Base-by-base conservation (phyloP, 2,113 vertebrate species). In the Lasiurus borealis region DNA sequence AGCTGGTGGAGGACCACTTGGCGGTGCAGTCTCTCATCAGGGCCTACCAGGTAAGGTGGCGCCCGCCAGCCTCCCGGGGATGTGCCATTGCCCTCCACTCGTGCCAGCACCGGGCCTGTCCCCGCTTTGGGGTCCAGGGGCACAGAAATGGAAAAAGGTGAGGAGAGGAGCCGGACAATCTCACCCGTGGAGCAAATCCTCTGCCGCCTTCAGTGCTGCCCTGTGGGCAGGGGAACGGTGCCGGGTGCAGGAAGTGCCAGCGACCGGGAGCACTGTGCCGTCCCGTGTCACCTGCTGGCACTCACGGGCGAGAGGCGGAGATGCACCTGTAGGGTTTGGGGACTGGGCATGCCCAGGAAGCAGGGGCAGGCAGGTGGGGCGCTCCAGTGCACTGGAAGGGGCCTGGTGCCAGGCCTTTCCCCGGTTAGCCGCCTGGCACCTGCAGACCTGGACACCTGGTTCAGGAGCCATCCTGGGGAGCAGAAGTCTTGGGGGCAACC, bases 21-120 rank as follows among this genome's bases (percentile, higher is more conserved):
- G 99, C 99, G 0, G 99, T 99, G 13, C 99, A 99, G 1, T 99
- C 99, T 3, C 99, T 99, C 90, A 99, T 99, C 97, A 98, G 99
- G 93, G 99, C 99, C 0, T 99, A 99, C 91, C 99, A 99, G 99
- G 99, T 99, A 98, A 97, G 97, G 84, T 3, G 6, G 52, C 0
- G 0, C 29, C 5, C 1, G 40, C 31, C 0, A 4, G n/a, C 71
- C 69, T 44, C 69, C 69, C 21, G 64, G 25, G 62, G 64, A 6
- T 27, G 59, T 66, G 64, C 2, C 64, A 6, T 64, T 66, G 29
- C 64, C 44, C 73, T 18, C 8, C 27, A 68, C 25, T 31, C 75
- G 29, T 5, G 5, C 29, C 50, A 15, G 31, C 15, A 2, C 54
- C 9, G 25, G 44, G 77, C 15, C 46, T 40, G 57, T 34, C n/a